Percentiles rank a stretch among this genome's conserved stretches.
Evolutionary conservation across 53 echinoderm and acorn worm species (phyloP).

Genomic region (Paracentrotus lividus): DNA sequence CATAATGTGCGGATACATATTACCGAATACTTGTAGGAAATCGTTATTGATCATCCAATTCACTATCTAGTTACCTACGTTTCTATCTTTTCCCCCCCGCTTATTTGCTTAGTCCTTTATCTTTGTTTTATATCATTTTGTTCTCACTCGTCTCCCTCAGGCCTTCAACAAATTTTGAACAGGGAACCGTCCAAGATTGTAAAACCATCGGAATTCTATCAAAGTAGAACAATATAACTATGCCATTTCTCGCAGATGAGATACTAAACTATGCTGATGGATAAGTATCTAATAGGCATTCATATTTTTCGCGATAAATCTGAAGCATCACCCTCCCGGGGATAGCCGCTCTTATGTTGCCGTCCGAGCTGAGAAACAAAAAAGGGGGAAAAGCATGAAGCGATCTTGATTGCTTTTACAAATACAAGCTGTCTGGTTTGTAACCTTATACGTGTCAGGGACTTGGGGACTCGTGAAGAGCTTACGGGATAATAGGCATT

Average conservation of each 20-base stretch:
- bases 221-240: neutral
- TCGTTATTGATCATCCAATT: too few relatives aligned
- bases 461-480: conserved; percentile 38
- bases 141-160: neutral
- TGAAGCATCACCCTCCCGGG: neutral
- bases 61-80: too few relatives aligned
- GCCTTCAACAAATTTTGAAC: neutral
- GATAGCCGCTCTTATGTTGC: neutral
- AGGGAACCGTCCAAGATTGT: neutral
- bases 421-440: conserved; percentile 38
- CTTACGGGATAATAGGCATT: conserved; percentile 28
- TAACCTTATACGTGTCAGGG: conserved; percentile 1
- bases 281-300: neutral
- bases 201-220: neutral
- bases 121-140: neutral
- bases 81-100: too few relatives aligned
- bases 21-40: too few relatives aligned
- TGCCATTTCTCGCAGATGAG: neutral
- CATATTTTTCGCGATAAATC: neutral
- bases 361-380: neutral
- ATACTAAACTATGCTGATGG: neutral
- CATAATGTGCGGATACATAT: too few relatives aligned
- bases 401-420: conserved; percentile 46
- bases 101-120: neutral
- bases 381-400: neutral